Evolutionary conservation across 2,113 vertebrate genomes (phyloP).

Genomic region (Sisor rabdophorus): DNA sequence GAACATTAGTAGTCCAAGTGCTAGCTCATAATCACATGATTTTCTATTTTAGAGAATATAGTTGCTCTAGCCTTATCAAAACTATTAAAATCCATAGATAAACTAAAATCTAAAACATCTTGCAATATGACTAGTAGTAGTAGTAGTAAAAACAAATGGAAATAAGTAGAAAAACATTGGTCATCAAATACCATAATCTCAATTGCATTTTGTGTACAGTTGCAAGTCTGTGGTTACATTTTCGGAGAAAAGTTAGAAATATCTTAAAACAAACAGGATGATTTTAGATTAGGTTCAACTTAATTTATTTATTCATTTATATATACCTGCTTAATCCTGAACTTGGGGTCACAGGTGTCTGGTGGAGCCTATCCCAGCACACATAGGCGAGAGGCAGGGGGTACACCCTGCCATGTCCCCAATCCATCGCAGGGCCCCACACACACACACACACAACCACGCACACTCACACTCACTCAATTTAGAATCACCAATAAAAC

Average conservation of each 20-base stretch:
- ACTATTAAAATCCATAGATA: not conserved
- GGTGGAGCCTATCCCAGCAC: no score
- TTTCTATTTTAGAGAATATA: not conserved
- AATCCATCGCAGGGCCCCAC: no score
- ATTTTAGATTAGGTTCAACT: no score
- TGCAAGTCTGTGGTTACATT: not conserved
- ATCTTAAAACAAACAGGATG: not conserved
- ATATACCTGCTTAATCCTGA: no score
- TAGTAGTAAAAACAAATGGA: not conserved
- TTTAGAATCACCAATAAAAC: no score
- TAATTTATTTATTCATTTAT: no score
- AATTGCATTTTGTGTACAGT: not conserved
- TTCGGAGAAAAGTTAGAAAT: not conserved
- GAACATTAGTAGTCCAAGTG: not conserved
- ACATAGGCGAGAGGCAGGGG: no score
- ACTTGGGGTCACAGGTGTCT: no score
- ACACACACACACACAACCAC: no score
- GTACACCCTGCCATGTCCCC: no score
- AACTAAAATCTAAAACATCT: not conserved
- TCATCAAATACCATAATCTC: not conserved
- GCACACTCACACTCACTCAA: no score
- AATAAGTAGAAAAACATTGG: not conserved
- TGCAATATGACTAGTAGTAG: not conserved
- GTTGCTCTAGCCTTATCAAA: not conserved
- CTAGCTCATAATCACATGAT: constrained; percentile 1